phyloP scores from a whole-genome alignment of 2,797 vertebrate species.

The Myotis vivesi region DNA sequence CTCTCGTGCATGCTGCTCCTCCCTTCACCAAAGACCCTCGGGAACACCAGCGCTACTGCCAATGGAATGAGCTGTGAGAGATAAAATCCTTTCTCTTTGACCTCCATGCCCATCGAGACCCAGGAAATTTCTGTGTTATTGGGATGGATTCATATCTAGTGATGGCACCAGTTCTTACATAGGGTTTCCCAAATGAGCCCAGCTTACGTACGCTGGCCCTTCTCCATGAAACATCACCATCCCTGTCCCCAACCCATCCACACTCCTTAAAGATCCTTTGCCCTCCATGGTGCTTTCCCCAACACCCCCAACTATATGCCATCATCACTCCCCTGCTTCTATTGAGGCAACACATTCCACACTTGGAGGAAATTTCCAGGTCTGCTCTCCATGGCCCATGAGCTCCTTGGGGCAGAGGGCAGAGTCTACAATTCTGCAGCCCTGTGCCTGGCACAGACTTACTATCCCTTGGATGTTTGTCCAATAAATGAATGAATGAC shows the following conservation, averaged over 20 bases:
- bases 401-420: background rate
- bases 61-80: background rate
- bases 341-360: rapidly evolving
- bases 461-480: background rate
- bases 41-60: background rate
- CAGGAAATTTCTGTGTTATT: background rate
- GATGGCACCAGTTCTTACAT: background rate
- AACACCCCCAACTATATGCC: background rate
- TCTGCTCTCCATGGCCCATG: rapidly evolving
- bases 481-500: background rate
- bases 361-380: too few species aligned
- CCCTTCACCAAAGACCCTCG: background rate
- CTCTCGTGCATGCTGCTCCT: rapidly evolving
- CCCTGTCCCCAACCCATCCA: too few species aligned
- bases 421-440: background rate
- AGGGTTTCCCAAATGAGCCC: background rate
- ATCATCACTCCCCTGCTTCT: background rate
- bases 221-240: background rate
- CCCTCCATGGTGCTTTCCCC: too few species aligned
- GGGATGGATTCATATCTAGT: background rate
- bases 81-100: background rate
- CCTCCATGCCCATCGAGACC: background rate
- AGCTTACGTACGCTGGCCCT: background rate
- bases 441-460: background rate
- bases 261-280: background rate